These are phyloP conservation scores for Molorchus minor DNA, from an alignment of 2,888 invertebrate genomes.

Conservation along the genomic window DNA sequence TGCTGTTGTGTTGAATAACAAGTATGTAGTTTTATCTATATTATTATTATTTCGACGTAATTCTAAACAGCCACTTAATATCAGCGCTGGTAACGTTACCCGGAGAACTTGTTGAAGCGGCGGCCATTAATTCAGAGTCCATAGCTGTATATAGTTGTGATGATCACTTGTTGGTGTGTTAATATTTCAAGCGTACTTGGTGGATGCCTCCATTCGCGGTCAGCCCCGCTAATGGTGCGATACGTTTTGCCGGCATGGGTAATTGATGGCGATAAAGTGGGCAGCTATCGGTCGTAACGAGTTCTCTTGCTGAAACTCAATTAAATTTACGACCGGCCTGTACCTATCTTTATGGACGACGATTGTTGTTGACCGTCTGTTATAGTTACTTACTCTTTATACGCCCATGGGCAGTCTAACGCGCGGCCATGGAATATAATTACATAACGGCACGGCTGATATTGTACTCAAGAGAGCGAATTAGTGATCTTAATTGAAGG, in stretches of 20 bases:
- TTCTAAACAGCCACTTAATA: no score
- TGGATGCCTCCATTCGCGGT: conserved; percentile 32
- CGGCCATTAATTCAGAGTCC: conserved; percentile 20
- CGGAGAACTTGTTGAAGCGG: conserved; percentile 19
- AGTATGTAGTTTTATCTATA: no score
- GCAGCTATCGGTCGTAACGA: conserved; percentile 46
- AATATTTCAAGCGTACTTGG: conserved; percentile 43
- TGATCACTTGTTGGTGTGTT: conserved; percentile 27
- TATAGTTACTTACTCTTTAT: conserved; percentile 27
- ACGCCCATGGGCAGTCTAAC: no score
- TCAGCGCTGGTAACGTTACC: no score
- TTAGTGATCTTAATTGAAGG: conserved; percentile 12
- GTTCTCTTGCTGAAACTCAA: conserved; percentile 47
- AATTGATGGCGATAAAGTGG: conserved; percentile 52
- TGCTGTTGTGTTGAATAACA: no score
- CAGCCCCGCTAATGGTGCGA: conserved; percentile 46
- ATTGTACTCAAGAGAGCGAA: conserved; percentile 15
- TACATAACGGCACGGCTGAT: conserved; percentile 6
- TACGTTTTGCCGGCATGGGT: conserved; percentile 46
- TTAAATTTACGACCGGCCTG: conserved; percentile 47
- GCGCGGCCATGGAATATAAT: conserved; percentile 9
- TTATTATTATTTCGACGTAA: no score
- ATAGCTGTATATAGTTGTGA: conserved; percentile 21
- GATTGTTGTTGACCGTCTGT: conserved; percentile 43
- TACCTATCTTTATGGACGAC: conserved; percentile 48